Evolutionary conservation across 2,113 vertebrate genomes (phyloP).

Genomic region (Spea multiplicata): DNA sequence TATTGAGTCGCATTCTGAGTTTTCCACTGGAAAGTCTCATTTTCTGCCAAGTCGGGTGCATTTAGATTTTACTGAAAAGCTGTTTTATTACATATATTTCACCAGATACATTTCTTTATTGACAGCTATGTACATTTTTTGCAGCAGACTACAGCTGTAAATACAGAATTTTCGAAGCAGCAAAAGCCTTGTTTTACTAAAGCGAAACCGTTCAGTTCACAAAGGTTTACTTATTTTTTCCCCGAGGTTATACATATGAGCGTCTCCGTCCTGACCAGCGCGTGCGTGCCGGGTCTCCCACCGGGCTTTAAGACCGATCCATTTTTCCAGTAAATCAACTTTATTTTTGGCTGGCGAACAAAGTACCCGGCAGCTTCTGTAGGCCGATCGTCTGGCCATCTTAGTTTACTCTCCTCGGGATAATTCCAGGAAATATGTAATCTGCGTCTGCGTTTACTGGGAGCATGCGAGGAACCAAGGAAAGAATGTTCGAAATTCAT

Average conservation of each 20-base stretch:
- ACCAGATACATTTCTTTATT: not conserved
- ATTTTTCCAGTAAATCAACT: constrained; percentile 46
- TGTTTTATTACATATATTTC: too few relatives aligned
- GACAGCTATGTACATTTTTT: not conserved
- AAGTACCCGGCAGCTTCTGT: constrained; percentile 28
- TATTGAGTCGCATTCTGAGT: too few relatives aligned
- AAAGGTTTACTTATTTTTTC: constrained; percentile 25
- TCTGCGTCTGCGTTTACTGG: not conserved
- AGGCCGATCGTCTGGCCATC: not conserved
- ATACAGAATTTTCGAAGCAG: constrained; percentile 10
- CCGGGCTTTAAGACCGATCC: constrained; percentile 10
- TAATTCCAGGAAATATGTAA: constrained; percentile 13
- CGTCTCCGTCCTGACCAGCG: constrained; percentile 8
- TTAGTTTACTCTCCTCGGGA: constrained; percentile 5
- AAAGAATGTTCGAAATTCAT: not conserved
- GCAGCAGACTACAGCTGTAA: not conserved
- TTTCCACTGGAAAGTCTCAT: too few relatives aligned
- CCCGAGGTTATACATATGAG: constrained; percentile 23
- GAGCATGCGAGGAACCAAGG: not conserved
- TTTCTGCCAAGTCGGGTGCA: too few relatives aligned
- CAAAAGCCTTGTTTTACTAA: constrained; percentile 10
- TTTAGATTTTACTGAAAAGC: too few relatives aligned
- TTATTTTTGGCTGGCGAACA: constrained; percentile 37
- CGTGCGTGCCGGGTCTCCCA: constrained; percentile 7
- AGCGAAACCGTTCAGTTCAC: constrained; percentile 11